These are phyloP conservation scores for Tangara arthus DNA, from an alignment of 2,797 vertebrate species.

Conservation along the genomic window DNA sequence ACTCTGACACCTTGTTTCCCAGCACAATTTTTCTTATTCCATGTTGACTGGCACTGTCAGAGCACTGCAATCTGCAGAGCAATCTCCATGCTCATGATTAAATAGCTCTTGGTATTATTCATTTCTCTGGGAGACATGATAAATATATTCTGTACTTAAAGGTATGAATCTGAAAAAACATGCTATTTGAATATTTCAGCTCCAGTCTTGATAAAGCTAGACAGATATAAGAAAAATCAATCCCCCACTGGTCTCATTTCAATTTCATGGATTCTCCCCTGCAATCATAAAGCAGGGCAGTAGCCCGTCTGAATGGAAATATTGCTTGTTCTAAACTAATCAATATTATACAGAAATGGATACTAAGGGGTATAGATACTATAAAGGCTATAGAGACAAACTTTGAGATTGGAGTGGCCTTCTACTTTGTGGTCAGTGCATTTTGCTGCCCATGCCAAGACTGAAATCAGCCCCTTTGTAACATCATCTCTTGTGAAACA, in stretches of 20 bases:
- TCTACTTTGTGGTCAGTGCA: background rate
- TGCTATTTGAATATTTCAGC: conserved; percentile 18
- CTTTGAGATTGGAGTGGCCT: background rate
- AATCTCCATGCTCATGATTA: conserved; percentile 37
- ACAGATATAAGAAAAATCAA: conserved; percentile 31
- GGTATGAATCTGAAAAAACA: background rate
- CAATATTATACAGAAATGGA: background rate
- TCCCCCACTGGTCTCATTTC: background rate
- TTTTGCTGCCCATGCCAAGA: background rate
- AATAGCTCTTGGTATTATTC: conserved; percentile 4
- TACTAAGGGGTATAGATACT: background rate
- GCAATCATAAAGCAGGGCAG: background rate
- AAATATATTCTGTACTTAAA: conserved; percentile 43
- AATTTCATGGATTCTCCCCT: conserved; percentile 2
- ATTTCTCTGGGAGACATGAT: conserved; percentile 32
- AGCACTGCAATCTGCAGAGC: conserved; percentile 23
- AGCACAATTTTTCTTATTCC: conserved; percentile 21
- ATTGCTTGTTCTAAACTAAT: background rate
- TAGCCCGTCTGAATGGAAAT: background rate
- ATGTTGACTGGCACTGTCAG: conserved; percentile 20
- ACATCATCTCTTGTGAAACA: background rate
- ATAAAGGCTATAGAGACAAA: background rate
- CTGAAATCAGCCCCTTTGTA: background rate
- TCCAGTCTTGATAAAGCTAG: conserved; percentile 18
- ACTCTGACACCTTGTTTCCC: background rate